Evolutionary conservation across 35 echinoderm and acorn worm genomes (phyloP).

Genomic region (Strongylocentrotus purpuratus): DNA sequence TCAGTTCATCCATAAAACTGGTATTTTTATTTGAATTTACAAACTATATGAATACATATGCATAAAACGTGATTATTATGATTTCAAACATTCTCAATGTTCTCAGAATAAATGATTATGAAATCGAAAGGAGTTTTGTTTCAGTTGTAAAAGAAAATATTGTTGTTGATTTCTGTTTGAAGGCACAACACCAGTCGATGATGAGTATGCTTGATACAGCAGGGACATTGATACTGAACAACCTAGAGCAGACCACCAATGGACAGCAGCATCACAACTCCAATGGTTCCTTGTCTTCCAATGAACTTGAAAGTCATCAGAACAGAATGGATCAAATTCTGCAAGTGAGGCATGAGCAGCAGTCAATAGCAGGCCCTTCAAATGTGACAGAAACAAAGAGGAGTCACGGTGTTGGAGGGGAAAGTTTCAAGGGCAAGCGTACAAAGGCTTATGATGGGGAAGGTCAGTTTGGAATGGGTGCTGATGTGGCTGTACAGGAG

Average conservation of each 20-base stretch:
- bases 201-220: conserved; percentile 54
- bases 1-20: too few relatives aligned
- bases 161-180: neutral
- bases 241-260: neutral
- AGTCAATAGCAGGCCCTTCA: neutral
- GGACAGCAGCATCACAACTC: neutral
- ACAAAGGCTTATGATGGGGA: neutral
- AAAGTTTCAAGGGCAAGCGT: neutral
- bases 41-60: too few relatives aligned
- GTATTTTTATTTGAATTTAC: too few relatives aligned
- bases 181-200: conserved; percentile 63
- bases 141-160: too few relatives aligned
- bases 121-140: too few relatives aligned
- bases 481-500: neutral
- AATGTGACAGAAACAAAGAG: neutral
- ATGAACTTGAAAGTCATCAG: neutral
- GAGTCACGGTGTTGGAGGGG: neutral
- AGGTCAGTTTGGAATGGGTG: neutral
- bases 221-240: neutral
- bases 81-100: too few relatives aligned
- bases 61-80: too few relatives aligned
- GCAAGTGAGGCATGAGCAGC: neutral
- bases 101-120: too few relatives aligned
- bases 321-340: neutral
- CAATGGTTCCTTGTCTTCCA: neutral